These are phyloP conservation scores for Dascillus cervinus DNA, from an alignment of 2,888 invertebrate species.

Conservation along the genomic window DNA sequence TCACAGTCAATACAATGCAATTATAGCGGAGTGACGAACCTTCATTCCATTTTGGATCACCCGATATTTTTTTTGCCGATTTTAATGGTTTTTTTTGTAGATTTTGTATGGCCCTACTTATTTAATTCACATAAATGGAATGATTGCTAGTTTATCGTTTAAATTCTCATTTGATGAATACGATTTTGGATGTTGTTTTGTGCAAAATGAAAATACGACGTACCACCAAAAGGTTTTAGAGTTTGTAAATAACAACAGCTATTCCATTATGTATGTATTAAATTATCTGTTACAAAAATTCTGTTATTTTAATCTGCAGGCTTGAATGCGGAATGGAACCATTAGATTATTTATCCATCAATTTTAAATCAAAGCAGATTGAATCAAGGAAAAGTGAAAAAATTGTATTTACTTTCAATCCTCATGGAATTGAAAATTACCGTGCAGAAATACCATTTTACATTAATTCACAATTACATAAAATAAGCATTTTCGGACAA, in stretches of 20 bases:
- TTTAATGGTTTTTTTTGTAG: slow-evolving; percentile 37
- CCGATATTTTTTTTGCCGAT: too few relatives aligned
- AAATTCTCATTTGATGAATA: slow-evolving; percentile 56
- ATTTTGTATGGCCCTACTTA: slow-evolving; percentile 61
- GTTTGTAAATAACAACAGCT: slow-evolving; percentile 36
- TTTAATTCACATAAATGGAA: slow-evolving; percentile 49
- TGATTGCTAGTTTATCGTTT: slow-evolving; percentile 49
- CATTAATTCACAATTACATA: slow-evolving; percentile 48
- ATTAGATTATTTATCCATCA: slow-evolving; percentile 46
- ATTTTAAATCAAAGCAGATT: slow-evolving; percentile 42
- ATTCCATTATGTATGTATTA: slow-evolving; percentile 31
- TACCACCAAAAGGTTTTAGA: slow-evolving; percentile 41
- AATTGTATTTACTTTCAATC: slow-evolving; percentile 50
- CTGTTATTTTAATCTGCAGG: slow-evolving; percentile 31
- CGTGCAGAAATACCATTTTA: slow-evolving; percentile 47
- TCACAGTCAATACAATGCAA: too few relatives aligned
- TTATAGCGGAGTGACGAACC: too few relatives aligned
- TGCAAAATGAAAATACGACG: slow-evolving; percentile 45
- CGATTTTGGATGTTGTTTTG: slow-evolving; percentile 60
- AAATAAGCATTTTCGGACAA: slow-evolving; percentile 50
- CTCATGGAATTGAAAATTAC: slow-evolving; percentile 46
- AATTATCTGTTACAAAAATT: not conserved
- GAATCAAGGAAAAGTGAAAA: slow-evolving; percentile 40
- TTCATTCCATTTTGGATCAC: too few relatives aligned
- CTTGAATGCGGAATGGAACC: slow-evolving; percentile 46